Conservation (phyloP, 2,113 vertebrate species). For the Odontesthes bonariensis region DNA sequence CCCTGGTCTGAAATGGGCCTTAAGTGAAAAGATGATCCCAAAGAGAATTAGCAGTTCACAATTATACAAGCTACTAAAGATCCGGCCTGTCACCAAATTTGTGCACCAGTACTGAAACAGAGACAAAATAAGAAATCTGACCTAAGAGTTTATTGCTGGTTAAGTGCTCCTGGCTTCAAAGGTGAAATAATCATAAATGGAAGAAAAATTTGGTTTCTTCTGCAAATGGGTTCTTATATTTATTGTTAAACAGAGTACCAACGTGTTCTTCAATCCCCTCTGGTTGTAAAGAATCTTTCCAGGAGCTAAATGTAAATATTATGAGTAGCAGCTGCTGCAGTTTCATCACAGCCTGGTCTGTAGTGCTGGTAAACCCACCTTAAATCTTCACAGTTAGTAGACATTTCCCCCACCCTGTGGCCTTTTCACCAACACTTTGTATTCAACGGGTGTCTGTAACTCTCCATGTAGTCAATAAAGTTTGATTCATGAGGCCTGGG, state of each 20-base stretch:
- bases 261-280: conserved; percentile 27
- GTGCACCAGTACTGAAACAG: not conserved
- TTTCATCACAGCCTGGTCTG: conserved; percentile 49
- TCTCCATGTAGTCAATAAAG: conserved; percentile 79
- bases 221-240: conserved; percentile 18
- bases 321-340: conserved; percentile 51
- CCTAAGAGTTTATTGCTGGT: not conserved
- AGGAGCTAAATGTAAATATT: conserved; percentile 61
- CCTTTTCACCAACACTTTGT: conserved; percentile 64
- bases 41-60: not conserved
- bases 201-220: not conserved
- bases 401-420: conserved; percentile 34
- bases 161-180: not conserved
- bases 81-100: not conserved
- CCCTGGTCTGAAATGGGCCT: no score
- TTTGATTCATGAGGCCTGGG: conserved; percentile 72
- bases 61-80: not conserved
- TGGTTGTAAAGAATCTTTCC: conserved; percentile 47
- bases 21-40: no score
- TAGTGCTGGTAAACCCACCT: conserved; percentile 32
- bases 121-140: not conserved
- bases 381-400: conserved; percentile 44
- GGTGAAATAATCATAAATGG: not conserved
- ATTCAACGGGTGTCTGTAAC: conserved; percentile 71
- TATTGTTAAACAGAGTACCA: conserved; percentile 40